Base-by-base conservation (phyloP, 2,113 vertebrate genomes). In the Heptranchias perlo region DNA sequence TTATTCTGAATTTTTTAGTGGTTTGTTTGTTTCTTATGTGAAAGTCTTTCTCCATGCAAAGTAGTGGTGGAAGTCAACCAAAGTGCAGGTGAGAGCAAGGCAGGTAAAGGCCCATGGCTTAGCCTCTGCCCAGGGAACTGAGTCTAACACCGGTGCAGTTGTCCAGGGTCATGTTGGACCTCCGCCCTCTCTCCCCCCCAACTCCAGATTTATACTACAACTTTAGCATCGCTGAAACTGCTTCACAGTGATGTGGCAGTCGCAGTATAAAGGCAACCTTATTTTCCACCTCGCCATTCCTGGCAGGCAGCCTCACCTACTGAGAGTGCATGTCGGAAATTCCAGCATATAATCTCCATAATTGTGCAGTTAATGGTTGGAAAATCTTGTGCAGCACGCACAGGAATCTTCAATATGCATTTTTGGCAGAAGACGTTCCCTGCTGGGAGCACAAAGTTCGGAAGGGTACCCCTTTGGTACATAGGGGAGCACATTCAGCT, bases 361-460 rank as follows among this genome's bases (percentile, higher is more conserved):
- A 89, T 54, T 89, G 86, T 52, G 49, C 28, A 28, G 52, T 89
- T 52, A 89, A 31, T 28, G 6, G 47, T 54, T 89, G 86, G 86
- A 89, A 89, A 89, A 89, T 89, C 86, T 54, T 54, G 49, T 54
- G 49, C 49, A 89, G 47, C 86, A 54, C 25, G 49, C 47, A 89
- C 23, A 54, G 86, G 86, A 89, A 89, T 89, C 86, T 89, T 23
- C 86, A 89, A 89, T 4, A 89, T 89, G 86, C 86, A 89, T 2
- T 89, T 49, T 89, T 89, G 86, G 86, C 86, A 89, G 86, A 49
- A 49, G 49, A 89, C 13, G 49, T 54, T 89, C 86, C 28, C 25
- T 49, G 49, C 47, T 54, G 86, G 86, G 47, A 52, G 25, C 86
- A 89, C 25, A 0, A 54, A 89, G 11, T 0, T 52, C 54, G 86